Percentiles rank a stretch among this genome's conserved stretches.
These are phyloP conservation scores for Drosophila pectinifera DNA, from an alignment of 1,140 invertebrate genomes.

Conservation along the genomic window DNA sequence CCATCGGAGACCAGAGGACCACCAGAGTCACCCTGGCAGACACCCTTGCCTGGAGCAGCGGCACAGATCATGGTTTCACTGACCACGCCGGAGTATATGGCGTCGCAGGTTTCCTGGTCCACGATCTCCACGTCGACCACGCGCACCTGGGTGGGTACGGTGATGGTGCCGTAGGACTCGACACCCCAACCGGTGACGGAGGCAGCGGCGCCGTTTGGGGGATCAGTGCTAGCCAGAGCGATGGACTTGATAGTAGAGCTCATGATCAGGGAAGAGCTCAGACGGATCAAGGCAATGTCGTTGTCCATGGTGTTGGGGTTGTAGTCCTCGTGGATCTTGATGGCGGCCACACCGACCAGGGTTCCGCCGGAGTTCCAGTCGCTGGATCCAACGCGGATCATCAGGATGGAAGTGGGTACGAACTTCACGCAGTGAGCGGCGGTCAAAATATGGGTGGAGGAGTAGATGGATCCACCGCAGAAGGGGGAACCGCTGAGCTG, in stretches of 20 bases:
- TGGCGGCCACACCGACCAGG: no score
- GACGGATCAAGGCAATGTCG: slow-evolving; percentile 86
- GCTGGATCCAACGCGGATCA: no score
- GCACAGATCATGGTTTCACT: slow-evolving; percentile 84
- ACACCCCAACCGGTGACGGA: slow-evolving; percentile 86
- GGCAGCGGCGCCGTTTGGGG: slow-evolving; percentile 59
- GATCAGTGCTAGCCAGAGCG: slow-evolving; percentile 57
- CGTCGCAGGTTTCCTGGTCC: slow-evolving; percentile 10
- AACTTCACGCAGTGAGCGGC: no score
- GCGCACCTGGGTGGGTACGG: slow-evolving; percentile 52
- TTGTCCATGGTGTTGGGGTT: slow-evolving; percentile 81
- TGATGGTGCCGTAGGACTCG: slow-evolving; percentile 45
- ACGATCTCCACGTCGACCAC: slow-evolving; percentile 66
- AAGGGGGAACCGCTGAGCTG: no score
- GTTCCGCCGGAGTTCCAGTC: no score
- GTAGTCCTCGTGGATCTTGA: slow-evolving; percentile 68
- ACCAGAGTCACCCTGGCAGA: slow-evolving; percentile 85
- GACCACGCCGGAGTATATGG: slow-evolving; percentile 43
- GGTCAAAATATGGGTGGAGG: no score
- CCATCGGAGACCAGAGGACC: slow-evolving; percentile 84
- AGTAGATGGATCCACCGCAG: no score
- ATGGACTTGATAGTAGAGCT: slow-evolving; percentile 78
- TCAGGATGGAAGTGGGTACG: no score
- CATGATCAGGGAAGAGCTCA: slow-evolving; percentile 72
- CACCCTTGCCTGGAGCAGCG: slow-evolving; percentile 58